Conservation (phyloP, 1,140 invertebrate species). For the Zaprionus ghesquierei region DNA sequence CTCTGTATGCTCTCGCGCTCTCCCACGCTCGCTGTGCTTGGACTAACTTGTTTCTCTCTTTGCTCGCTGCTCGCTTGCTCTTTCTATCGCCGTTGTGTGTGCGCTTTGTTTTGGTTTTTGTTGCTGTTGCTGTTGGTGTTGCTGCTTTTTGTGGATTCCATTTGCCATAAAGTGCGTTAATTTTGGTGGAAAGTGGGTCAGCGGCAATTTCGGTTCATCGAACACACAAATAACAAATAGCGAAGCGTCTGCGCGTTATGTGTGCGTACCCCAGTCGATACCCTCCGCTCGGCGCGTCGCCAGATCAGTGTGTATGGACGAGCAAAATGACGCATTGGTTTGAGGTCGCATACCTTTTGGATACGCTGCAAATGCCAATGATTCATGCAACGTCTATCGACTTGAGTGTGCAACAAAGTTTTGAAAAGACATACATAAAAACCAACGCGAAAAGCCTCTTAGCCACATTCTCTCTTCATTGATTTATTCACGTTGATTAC, state of each 20-base stretch:
- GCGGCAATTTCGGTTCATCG: conserved; percentile 74
- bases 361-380: conserved; percentile 33
- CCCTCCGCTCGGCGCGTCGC: background rate
- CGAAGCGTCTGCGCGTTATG: conserved; percentile 3
- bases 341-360: conserved; percentile 27
- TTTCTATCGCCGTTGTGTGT: conserved; percentile 10
- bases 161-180: conserved; percentile 77
- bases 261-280: conserved; percentile 26
- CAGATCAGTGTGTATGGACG: background rate
- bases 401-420: conserved; percentile 35
- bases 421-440: background rate
- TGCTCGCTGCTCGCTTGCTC: conserved; percentile 7
- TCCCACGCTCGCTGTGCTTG: conserved; percentile 18
- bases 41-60: too few species aligned
- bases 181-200: conserved; percentile 73
- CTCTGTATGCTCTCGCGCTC: conserved; percentile 11
- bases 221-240: conserved; percentile 73
- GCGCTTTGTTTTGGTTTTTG: conserved; percentile 5
- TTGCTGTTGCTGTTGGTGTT: conserved; percentile 40
- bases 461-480: background rate
- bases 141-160: conserved; percentile 61
- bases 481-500: background rate
- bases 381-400: conserved; percentile 22
- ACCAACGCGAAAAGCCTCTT: background rate
- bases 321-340: conserved; percentile 44